These are phyloP conservation scores for Furnarius figulus DNA, from an alignment of 2,113 vertebrate genomes.

Conservation along the genomic window DNA sequence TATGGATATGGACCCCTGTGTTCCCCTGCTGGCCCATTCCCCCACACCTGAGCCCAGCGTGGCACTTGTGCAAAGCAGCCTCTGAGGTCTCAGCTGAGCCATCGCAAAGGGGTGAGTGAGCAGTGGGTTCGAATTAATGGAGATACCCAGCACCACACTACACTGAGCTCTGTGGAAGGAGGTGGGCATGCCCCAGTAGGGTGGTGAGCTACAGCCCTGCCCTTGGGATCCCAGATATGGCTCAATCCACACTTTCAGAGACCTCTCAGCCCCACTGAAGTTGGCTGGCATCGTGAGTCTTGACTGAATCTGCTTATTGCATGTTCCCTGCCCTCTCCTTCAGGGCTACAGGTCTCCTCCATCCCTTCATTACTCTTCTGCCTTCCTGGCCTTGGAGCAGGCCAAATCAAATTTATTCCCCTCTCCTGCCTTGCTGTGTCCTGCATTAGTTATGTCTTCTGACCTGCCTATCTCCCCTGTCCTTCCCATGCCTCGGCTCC, in stretches of 20 bases:
- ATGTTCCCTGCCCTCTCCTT: background rate
- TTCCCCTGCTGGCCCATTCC: background rate
- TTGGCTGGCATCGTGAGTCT: background rate
- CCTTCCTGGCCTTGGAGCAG: background rate
- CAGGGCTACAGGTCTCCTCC: background rate
- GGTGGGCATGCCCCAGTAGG: background rate
- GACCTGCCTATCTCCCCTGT: background rate
- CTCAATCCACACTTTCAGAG: background rate
- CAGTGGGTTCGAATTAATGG: background rate
- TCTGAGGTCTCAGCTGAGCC: background rate
- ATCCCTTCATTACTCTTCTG: background rate
- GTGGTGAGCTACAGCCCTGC: background rate
- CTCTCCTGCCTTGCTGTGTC: background rate
- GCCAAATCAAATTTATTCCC: background rate
- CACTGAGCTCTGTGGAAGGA: background rate
- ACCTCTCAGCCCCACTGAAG: rapidly evolving
- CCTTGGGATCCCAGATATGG: background rate
- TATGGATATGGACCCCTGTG: background rate
- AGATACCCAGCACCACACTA: background rate
- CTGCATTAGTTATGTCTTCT: background rate
- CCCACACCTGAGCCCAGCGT: background rate
- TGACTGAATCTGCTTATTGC: background rate
- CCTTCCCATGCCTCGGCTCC: rapidly evolving
- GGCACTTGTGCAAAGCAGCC: rapidly evolving
- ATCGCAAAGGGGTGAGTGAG: rapidly evolving